A percentile compares a stretch with the other conserved stretches of the same genome.
These are phyloP conservation scores for Lagothrix lagotricha DNA, from an alignment of 2,797 vertebrate genomes.

Conservation along the genomic window DNA sequence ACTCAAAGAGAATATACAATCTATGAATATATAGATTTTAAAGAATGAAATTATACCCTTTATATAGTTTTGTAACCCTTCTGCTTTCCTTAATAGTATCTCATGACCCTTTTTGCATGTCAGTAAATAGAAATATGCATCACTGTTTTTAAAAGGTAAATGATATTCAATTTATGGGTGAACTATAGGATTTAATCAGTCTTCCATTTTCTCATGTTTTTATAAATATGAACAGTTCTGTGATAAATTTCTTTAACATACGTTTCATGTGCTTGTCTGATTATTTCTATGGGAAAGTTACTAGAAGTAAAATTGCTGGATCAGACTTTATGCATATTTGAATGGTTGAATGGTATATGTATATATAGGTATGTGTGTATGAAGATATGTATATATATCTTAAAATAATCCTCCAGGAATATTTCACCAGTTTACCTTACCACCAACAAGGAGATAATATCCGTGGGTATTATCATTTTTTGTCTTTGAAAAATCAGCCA, in stretches of 20 bases:
- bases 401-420: conserved; percentile 23
- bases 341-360: not conserved
- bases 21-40: not conserved
- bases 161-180: not conserved
- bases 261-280: not conserved
- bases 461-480: not conserved
- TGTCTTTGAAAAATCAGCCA: not conserved
- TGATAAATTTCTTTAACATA: conserved; percentile 4
- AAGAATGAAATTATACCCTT: conserved; percentile 5
- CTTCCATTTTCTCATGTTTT: conserved; percentile 10
- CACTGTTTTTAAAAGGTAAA: not conserved
- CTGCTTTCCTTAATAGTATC: conserved; percentile 26
- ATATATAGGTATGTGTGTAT: not conserved
- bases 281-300: conserved; percentile 27
- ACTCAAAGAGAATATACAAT: not conserved
- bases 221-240: conserved; percentile 10
- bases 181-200: not conserved
- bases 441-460: conserved; percentile 34
- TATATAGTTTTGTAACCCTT: conserved; percentile 18
- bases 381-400: not conserved
- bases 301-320: conserved; percentile 42
- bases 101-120: not conserved
- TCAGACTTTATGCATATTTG: conserved; percentile 10
- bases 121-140: conserved; percentile 3
- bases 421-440: not conserved